Percentiles rank a stretch among this genome's conserved stretches.
These are phyloP conservation scores for Pagrus major DNA, from an alignment of 2,113 vertebrate genomes.

Conservation along the genomic window DNA sequence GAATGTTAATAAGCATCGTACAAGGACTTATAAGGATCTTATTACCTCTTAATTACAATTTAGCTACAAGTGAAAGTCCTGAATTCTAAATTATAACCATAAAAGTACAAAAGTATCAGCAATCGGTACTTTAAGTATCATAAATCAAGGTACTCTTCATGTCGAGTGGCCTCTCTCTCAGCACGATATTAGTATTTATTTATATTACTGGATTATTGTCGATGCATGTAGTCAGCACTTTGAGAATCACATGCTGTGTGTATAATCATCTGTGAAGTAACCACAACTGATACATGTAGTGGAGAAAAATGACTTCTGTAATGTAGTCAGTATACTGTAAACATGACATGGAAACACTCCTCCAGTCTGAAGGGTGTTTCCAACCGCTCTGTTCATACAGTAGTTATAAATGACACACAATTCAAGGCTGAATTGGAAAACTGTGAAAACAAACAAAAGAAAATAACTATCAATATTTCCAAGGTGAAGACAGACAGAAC, in stretches of 20 bases:
- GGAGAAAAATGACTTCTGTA: not conserved
- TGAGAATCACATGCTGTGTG: not conserved
- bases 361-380: not conserved
- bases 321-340: not conserved
- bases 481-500: constrained; percentile 1
- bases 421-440: not conserved
- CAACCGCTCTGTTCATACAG: not conserved
- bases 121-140: no score
- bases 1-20: no score
- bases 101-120: no score
- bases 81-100: no score
- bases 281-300: not conserved
- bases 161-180: not conserved
- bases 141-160: no score
- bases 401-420: not conserved
- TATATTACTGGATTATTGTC: not conserved
- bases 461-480: not conserved
- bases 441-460: not conserved
- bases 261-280: not conserved
- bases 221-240: not conserved
- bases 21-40: no score
- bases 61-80: no score
- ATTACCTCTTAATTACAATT: no score
- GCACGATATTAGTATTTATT: not conserved
- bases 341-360: not conserved